Conservation (phyloP, 2,797 vertebrate species). For the Sardinella longiceps region DNA sequence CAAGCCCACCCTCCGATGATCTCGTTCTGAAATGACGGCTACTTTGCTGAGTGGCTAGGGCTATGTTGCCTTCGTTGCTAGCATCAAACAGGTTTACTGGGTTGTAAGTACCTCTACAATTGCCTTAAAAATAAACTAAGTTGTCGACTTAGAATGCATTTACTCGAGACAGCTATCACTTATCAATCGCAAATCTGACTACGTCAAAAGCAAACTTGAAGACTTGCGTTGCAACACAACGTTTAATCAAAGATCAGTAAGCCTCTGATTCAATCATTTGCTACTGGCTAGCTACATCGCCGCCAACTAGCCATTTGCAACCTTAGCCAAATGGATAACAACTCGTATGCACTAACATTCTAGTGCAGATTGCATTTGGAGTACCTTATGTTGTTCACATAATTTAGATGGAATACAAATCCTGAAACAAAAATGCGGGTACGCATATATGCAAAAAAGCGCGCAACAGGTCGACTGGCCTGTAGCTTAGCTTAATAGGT, state of each 20-base stretch:
- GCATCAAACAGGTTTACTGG: too few species aligned
- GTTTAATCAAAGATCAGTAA: not conserved
- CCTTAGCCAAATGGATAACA: not conserved
- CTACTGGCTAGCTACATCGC: not conserved
- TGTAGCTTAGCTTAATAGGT: not conserved
- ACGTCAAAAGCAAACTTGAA: not conserved
- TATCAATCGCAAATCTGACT: not conserved
- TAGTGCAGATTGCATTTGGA: not conserved
- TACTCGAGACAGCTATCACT: not conserved
- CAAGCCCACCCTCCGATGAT: too few species aligned
- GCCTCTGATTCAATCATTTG: not conserved
- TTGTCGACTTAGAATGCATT: not conserved
- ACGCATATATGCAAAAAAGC: conserved; percentile 6
- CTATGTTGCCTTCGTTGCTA: too few species aligned
- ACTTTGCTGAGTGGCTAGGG: too few species aligned
- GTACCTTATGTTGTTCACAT: not conserved
- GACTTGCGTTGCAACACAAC: not conserved
- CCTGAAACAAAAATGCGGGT: not conserved
- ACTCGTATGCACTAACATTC: not conserved
- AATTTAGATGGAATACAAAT: not conserved
- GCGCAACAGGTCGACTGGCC: conserved; percentile 14
- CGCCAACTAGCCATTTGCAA: not conserved
- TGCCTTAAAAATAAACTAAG: not conserved
- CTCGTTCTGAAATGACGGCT: too few species aligned
- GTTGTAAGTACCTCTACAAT: too few species aligned